Conservation (phyloP, 2,113 vertebrate genomes). For the Clarias batrachus region DNA sequence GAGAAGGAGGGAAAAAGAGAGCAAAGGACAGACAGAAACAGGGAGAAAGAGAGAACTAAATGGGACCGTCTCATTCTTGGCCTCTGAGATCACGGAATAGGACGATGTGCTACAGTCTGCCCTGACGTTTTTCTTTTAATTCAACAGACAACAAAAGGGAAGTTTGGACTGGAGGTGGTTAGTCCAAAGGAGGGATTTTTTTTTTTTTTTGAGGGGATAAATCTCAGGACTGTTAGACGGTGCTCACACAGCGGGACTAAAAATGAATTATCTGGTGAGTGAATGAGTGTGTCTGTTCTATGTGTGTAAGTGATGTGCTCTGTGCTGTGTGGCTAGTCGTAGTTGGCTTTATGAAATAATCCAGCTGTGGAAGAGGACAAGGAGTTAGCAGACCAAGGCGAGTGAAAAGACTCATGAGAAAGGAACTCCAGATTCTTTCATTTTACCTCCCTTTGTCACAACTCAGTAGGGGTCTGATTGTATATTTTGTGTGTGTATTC, state of each 20-base stretch:
- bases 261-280: constrained; percentile 71
- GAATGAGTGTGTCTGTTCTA: constrained; percentile 47
- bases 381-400: constrained; percentile 16
- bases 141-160: constrained; percentile 31
- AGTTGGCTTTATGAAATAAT: constrained; percentile 55
- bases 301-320: constrained; percentile 47
- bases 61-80: constrained; percentile 58
- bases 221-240: constrained; percentile 47
- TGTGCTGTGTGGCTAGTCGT: constrained; percentile 49
- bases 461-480: constrained; percentile 52
- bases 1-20: constrained; percentile 42
- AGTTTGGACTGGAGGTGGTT: constrained; percentile 46
- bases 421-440: constrained; percentile 39
- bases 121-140: constrained; percentile 14
- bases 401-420: constrained; percentile 15
- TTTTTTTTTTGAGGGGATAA: constrained; percentile 22
- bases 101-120: constrained; percentile 58
- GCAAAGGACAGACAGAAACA: constrained; percentile 39
- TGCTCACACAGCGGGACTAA: constrained; percentile 48
- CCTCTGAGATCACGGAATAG: constrained; percentile 59
- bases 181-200: constrained; percentile 30
- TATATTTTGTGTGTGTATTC: constrained; percentile 17
- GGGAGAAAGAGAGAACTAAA: constrained; percentile 44
- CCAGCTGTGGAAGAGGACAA: constrained; percentile 53
- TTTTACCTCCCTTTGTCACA: constrained; percentile 64